phyloP scores from a whole-genome alignment of 2,797 vertebrate species.

The Gymnothorax javanicus region DNA sequence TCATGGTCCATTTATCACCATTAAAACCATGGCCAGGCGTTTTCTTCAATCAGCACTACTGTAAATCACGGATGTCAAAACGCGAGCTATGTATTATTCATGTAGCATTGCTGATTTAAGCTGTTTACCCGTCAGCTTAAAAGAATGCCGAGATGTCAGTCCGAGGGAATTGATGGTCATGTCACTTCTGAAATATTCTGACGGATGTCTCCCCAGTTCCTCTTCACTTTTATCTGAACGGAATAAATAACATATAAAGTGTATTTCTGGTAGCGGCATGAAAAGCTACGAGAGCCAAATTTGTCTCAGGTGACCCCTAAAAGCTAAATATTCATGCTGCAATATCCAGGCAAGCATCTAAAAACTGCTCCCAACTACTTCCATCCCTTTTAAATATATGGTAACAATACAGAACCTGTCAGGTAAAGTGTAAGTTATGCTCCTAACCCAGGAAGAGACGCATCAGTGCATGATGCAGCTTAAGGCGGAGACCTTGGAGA shows the following conservation, averaged over 20 bases:
- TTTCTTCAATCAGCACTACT: constrained; percentile 92
- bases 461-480: neutral
- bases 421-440: neutral
- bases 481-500: neutral
- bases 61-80: constrained; percentile 97
- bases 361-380: neutral
- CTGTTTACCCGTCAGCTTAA: constrained; percentile 99
- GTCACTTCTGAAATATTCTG: constrained; percentile 89
- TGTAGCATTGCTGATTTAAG: constrained; percentile 98
- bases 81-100: constrained; percentile 98
- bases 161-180: constrained; percentile 90
- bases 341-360: neutral
- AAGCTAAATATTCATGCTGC: constrained; percentile 28
- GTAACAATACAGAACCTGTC: neutral
- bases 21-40: constrained; percentile 80
- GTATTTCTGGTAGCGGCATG: constrained; percentile 72
- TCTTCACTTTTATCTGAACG: constrained; percentile 79
- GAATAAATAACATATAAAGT: constrained; percentile 85
- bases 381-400: constrained; percentile 16
- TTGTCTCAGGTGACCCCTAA: constrained; percentile 35
- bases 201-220: constrained; percentile 83
- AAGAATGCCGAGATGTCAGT: constrained; percentile 96
- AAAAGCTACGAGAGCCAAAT: constrained; percentile 38
- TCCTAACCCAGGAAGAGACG: neutral
- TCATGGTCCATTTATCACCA: constrained; percentile 81